phyloP scores from a whole-genome alignment of 2,888 invertebrate species.

The Meliscaeva auricollis region DNA sequence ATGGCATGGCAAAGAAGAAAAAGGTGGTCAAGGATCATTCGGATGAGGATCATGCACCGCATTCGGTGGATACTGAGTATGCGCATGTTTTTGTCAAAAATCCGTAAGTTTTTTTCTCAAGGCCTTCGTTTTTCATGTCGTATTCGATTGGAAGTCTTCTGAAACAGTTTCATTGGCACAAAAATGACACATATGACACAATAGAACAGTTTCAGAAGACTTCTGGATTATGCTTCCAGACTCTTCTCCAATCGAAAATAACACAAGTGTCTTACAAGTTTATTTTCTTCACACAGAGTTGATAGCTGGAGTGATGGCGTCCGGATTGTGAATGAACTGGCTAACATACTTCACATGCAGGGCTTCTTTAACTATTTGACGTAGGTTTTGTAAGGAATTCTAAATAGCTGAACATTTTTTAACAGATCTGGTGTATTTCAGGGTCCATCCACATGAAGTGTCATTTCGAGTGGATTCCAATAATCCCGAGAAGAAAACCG shows the following conservation, averaged over 20 bases:
- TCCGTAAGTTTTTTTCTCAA: slow-evolving; percentile 85
- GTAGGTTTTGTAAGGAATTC: slow-evolving; percentile 74
- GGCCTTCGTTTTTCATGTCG: too few relatives aligned
- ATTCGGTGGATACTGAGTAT: slow-evolving; percentile 90
- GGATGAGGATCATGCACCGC: slow-evolving; percentile 86
- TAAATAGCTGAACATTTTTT: background rate
- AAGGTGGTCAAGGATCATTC: slow-evolving; percentile 82
- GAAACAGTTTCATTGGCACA: too few relatives aligned
- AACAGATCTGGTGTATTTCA: slow-evolving; percentile 50
- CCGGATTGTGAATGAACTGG: slow-evolving; percentile 88
- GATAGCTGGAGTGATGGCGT: slow-evolving; percentile 90
- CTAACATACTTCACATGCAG: slow-evolving; percentile 87
- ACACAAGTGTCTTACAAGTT: background rate
- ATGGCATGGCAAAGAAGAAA: slow-evolving; percentile 82
- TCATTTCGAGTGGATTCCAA: slow-evolving; percentile 84
- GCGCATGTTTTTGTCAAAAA: slow-evolving; percentile 91
- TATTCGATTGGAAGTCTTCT: too few relatives aligned
- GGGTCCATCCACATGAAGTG: slow-evolving; percentile 91
- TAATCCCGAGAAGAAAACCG: slow-evolving; percentile 84
- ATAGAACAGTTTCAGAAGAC: too few relatives aligned
- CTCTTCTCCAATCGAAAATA: too few relatives aligned
- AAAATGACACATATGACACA: too few relatives aligned
- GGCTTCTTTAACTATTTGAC: slow-evolving; percentile 83
- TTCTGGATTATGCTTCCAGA: too few relatives aligned
- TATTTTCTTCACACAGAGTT: slow-evolving; percentile 83